A percentile compares a stretch with the other conserved stretches of the same genome.
phyloP scores from a whole-genome alignment of 1,140 invertebrate genomes.

The Sminthurides bifidus region DNA sequence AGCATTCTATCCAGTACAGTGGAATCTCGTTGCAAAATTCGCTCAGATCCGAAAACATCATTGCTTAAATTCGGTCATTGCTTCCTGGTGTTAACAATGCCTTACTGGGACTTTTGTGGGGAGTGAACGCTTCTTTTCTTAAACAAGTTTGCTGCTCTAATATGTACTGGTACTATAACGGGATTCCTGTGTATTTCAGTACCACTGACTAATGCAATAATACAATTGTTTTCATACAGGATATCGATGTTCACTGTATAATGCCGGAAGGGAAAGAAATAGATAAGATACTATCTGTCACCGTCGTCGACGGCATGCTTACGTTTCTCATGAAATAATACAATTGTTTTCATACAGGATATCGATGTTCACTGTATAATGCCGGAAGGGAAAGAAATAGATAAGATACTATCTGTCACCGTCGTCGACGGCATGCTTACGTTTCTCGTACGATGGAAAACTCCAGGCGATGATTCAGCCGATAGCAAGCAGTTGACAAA shows the following conservation, averaged over 20 bases:
- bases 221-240: too few species aligned
- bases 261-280: not conserved
- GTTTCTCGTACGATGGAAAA: slow-evolving; percentile 12
- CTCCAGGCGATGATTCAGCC: not conserved
- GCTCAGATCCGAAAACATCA: not conserved
- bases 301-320: not conserved
- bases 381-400: not conserved
- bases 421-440: not conserved
- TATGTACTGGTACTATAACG: too few species aligned
- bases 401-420: not conserved
- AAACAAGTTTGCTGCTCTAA: too few species aligned
- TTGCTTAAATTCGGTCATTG: too few species aligned
- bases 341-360: not conserved
- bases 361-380: not conserved
- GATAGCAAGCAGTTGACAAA: not conserved
- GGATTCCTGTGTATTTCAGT: too few species aligned
- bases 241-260: not conserved
- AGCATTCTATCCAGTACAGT: not conserved
- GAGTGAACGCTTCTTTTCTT: too few species aligned
- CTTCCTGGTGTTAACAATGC: too few species aligned
- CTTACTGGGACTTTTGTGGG: too few species aligned
- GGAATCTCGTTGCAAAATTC: not conserved
- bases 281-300: not conserved
- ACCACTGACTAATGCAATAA: too few species aligned
- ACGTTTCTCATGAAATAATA: not conserved